Evolutionary conservation across 2,888 invertebrate species (phyloP).

Genomic region (Aquatica leii): DNA sequence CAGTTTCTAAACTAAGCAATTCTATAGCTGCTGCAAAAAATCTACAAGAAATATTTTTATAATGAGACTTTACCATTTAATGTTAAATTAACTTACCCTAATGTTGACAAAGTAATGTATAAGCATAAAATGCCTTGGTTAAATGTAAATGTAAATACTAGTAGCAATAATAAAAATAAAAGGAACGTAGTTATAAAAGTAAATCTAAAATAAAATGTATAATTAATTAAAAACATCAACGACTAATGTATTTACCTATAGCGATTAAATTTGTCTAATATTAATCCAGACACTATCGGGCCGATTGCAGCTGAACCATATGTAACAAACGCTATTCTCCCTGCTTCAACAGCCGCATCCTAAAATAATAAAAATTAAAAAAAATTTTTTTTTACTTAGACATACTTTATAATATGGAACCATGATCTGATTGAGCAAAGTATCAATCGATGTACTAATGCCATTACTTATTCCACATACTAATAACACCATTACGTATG

Average conservation of each 20-base stretch:
- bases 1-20: neutral
- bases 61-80: neutral
- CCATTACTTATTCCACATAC: constrained; percentile 96
- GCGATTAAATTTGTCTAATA: constrained; percentile 90
- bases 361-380: constrained; percentile 53
- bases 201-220: constrained; percentile 1
- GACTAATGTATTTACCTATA: constrained; percentile 77
- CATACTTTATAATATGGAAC: constrained; percentile 82
- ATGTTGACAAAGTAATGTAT: constrained; percentile 82
- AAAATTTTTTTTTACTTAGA: constrained; percentile 51
- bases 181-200: constrained; percentile 84
- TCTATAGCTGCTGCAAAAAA: neutral
- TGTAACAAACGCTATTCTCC: constrained; percentile 89
- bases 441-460: constrained; percentile 96
- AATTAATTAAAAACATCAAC: neutral
- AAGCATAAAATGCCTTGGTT: constrained; percentile 82
- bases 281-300: constrained; percentile 87
- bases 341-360: constrained; percentile 75
- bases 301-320: constrained; percentile 94
- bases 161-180: constrained; percentile 86
- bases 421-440: constrained; percentile 89
- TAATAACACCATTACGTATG: constrained; percentile 59
- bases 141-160: constrained; percentile 89
- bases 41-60: constrained; percentile 48
- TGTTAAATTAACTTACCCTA: constrained; percentile 75